Base-by-base conservation (phyloP, 2,888 invertebrate species). In the Macaria notata region DNA sequence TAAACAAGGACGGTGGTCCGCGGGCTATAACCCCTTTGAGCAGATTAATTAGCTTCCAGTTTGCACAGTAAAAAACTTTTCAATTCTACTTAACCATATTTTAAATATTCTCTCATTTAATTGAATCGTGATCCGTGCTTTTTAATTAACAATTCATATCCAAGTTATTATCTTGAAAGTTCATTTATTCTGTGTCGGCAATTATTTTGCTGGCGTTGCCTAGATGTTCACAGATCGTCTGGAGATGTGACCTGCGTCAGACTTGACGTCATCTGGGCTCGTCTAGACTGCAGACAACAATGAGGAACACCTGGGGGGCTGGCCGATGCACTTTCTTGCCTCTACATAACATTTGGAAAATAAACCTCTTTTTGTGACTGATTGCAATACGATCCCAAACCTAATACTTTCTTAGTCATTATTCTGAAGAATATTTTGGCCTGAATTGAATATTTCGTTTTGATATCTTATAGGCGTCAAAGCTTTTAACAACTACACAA, bases 231-330 rank as follows among this genome's bases (percentile, higher is more conserved):
- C 56, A 53, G 49, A 52, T 59, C 52, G 69, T 71, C 66, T 70
- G 58, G 63, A 65, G 67, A 63, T 39, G 72, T 75, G 68, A 75
- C 76, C 66, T 66, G 56, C 54, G 61, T 49, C 60, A 57, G 59
- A 53, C 43, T 69, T 76, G 78, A 79, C 83, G 82, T 81, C 81
- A 81, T 58, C 56, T 55, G 70, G 68, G 62, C 71, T 54, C 59
- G 86, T 85, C 84, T 84, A 84, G 83, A 82, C 84, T 77, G 71
- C 72, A 72, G 74, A 73, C 76, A 64, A 73, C 76, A 64, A 71
- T 70, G 65, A 78, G 79, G 83, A 81, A 81, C 75, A 71, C 71
- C 64, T 67, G 54, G 49, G 44, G 50, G 44, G 44, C 6, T 36
- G 9, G 79, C 72, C 80, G 70, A 71, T 78, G 81, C 76, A 76